These are phyloP conservation scores for Torymus auratus DNA, from an alignment of 2,888 invertebrate genomes.

Conservation along the genomic window DNA sequence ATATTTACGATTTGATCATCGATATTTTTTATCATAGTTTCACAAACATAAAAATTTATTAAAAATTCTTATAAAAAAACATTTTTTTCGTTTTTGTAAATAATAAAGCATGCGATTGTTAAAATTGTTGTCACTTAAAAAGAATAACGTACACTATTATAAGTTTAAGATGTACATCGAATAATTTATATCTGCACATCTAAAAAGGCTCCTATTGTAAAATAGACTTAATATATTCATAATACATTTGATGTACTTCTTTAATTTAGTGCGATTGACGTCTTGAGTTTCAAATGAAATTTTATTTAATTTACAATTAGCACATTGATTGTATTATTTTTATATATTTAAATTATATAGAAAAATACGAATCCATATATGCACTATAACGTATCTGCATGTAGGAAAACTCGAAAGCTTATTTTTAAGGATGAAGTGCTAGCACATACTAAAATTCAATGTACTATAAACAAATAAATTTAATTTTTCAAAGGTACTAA, in stretches of 20 bases:
- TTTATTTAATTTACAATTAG: conserved; percentile 25
- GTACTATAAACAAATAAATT: conserved; percentile 36
- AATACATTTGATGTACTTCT: conserved; percentile 43
- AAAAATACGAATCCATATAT: conserved; percentile 18
- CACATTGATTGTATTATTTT: conserved; percentile 15
- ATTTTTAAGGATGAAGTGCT: conserved; percentile 38
- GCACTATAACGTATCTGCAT: conserved; percentile 39
- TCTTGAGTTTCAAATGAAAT: conserved; percentile 13
- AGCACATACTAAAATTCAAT: conserved; percentile 16
- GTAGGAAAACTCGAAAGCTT: conserved; percentile 33
- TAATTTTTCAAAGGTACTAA: conserved; percentile 49
- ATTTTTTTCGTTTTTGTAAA: conserved; percentile 53
- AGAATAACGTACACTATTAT: conserved; percentile 27
- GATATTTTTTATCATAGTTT: conserved; percentile 52
- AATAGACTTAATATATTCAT: conserved; percentile 39
- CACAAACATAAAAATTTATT: conserved; percentile 45
- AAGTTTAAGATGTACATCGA: conserved; percentile 26
- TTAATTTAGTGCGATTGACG: conserved; percentile 22
- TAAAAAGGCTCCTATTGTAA: conserved; percentile 41
- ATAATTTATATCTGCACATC: conserved; percentile 32
- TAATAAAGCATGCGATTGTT: conserved; percentile 54
- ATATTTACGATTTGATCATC: conserved; percentile 45
- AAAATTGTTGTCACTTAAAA: conserved; percentile 47
- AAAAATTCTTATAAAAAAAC: conserved; percentile 45
- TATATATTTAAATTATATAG: not conserved